Percentiles rank a stretch among this genome's conserved stretches.
Conservation (phyloP, 2,797 vertebrate species). For the Sylvilagus floridanus region DNA sequence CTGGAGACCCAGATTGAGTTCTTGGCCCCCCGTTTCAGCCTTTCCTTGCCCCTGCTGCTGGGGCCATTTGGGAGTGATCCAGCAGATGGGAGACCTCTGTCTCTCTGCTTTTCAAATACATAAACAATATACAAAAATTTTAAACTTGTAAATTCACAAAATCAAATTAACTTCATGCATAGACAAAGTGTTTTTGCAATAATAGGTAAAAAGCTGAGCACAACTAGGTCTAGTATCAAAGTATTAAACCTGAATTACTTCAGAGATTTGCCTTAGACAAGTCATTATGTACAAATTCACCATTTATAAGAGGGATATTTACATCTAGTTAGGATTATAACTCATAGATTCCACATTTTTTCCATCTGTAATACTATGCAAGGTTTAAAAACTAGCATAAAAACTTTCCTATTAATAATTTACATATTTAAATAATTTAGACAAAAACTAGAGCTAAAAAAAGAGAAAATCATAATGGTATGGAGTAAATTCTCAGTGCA, state of each 20-base stretch:
- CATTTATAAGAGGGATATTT: slow-evolving; percentile 11
- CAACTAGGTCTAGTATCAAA: not conserved
- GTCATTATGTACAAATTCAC: slow-evolving; percentile 51
- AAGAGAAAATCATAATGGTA: not conserved
- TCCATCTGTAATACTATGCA: slow-evolving; percentile 42
- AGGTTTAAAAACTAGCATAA: slow-evolving; percentile 21
- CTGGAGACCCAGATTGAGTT: too few relatives aligned
- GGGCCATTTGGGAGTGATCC: too few relatives aligned
- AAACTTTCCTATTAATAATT: slow-evolving; percentile 20
- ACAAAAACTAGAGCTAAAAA: not conserved
- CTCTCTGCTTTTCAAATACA: too few relatives aligned
- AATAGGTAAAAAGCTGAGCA: not conserved
- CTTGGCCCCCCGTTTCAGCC: too few relatives aligned
- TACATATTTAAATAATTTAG: slow-evolving; percentile 52
- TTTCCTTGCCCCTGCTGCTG: too few relatives aligned
- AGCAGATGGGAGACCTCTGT: too few relatives aligned
- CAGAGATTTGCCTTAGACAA: slow-evolving; percentile 34
- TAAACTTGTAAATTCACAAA: not conserved
- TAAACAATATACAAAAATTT: too few relatives aligned
- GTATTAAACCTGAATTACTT: slow-evolving; percentile 33
- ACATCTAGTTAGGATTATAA: slow-evolving; percentile 43
- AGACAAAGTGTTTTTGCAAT: slow-evolving; percentile 3
- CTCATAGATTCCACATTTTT: not conserved
- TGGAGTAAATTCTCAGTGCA: slow-evolving; percentile 4
- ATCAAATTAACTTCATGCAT: slow-evolving; percentile 25